These are phyloP conservation scores for Phengaris alcon DNA, from an alignment of 2,888 invertebrate genomes.

Conservation along the genomic window DNA sequence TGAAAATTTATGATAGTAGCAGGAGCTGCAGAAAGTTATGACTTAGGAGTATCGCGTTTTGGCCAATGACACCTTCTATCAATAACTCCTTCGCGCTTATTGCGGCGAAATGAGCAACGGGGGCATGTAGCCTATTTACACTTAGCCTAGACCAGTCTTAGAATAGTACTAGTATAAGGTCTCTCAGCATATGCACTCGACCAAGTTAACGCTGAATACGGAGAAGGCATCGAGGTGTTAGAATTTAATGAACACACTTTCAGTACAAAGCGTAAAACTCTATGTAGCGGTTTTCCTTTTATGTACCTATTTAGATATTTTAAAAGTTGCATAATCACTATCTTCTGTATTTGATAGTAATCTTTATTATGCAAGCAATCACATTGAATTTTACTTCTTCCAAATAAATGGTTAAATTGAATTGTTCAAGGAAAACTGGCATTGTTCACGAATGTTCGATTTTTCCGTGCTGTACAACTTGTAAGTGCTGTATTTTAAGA, in stretches of 20 bases:
- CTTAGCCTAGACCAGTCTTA: neutral
- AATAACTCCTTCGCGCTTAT: no score
- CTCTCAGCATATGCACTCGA: neutral
- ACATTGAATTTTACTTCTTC: neutral
- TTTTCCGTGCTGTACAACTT: neutral
- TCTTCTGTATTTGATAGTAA: neutral
- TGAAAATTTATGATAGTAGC: no score
- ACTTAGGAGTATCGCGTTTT: no score
- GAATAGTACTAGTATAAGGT: slow-evolving; percentile 7
- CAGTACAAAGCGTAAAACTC: neutral
- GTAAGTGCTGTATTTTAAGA: neutral
- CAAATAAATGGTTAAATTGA: neutral
- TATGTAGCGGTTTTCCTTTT: neutral
- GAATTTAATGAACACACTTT: slow-evolving; percentile 25
- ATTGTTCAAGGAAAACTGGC: slow-evolving; percentile 7
- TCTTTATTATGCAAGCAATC: neutral
- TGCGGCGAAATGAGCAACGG: neutral
- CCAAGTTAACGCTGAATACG: slow-evolving; percentile 18
- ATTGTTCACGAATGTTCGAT: neutral
- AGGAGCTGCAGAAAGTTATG: no score
- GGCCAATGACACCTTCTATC: no score
- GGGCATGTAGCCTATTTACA: neutral
- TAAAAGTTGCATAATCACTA: neutral
- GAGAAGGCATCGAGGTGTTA: slow-evolving; percentile 23
- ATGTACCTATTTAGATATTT: no score